Conservation (phyloP, 2,113 vertebrate species). For the Boulengeromyrus knoepffleri region DNA sequence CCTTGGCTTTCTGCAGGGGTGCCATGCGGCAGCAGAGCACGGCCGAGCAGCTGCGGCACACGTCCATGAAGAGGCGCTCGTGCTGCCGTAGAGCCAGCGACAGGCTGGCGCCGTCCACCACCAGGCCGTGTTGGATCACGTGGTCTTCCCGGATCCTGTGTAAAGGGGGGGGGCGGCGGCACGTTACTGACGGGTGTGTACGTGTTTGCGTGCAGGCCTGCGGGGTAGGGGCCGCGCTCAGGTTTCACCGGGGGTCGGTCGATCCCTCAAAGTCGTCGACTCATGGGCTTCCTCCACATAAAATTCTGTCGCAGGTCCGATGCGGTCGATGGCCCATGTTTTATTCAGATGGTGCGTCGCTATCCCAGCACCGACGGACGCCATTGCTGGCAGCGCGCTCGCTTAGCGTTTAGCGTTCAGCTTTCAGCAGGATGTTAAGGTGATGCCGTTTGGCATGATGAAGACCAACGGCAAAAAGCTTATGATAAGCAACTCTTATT, state of each 20-base stretch:
- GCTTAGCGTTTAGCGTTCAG: neutral
- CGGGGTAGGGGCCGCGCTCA: neutral
- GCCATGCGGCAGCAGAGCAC: slow-evolving; percentile 97
- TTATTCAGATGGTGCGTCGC: slow-evolving; percentile 4
- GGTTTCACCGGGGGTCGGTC: neutral
- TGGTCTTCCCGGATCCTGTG: slow-evolving; percentile 87
- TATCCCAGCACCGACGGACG: neutral
- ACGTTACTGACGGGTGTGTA: neutral
- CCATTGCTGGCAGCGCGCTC: neutral
- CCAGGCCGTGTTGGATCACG: slow-evolving; percentile 90
- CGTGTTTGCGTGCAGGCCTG: neutral
- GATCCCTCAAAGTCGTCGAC: neutral
- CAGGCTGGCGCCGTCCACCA: slow-evolving; percentile 92
- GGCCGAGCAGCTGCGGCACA: slow-evolving; percentile 88
- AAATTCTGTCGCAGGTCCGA: neutral
- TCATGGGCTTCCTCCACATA: neutral
- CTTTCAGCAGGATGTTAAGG: neutral
- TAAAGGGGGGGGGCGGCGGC: neutral
- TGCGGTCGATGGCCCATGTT: neutral
- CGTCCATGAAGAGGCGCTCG: slow-evolving; percentile 95
- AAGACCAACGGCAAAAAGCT: neutral
- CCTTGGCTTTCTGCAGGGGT: slow-evolving; percentile 96
- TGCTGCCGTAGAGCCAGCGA: slow-evolving; percentile 90
- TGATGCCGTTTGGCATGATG: neutral
- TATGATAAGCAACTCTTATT: neutral